Evolutionary conservation across 2,113 vertebrate species (phyloP).

Genomic region (rat (Rattus norvegicus)): GRCr8 NC_086033.1:32985001-32985500

Average conservation of each 20-base stretch:
- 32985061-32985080: background rate
- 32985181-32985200: background rate
- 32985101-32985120: background rate
- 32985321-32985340: background rate
- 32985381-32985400: background rate
- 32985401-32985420: background rate
- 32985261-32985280: background rate
- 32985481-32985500: background rate
- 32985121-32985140: background rate
- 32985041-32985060: background rate
- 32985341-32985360: background rate
- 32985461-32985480: background rate
- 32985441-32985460: background rate
- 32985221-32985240: background rate
- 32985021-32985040: background rate
- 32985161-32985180: background rate
- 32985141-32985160: too few relatives aligned
- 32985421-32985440: background rate
- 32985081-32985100: background rate
- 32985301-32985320: background rate
- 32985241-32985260: background rate
- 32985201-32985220: slow-evolving; percentile 12
- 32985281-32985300: background rate
- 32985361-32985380: background rate
- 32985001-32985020: too few relatives aligned